Evolutionary conservation across 1,140 invertebrate species (phyloP), one percentile per base, ranked within the genome.

Genomic region (Andrena cerasifolii): DNA sequence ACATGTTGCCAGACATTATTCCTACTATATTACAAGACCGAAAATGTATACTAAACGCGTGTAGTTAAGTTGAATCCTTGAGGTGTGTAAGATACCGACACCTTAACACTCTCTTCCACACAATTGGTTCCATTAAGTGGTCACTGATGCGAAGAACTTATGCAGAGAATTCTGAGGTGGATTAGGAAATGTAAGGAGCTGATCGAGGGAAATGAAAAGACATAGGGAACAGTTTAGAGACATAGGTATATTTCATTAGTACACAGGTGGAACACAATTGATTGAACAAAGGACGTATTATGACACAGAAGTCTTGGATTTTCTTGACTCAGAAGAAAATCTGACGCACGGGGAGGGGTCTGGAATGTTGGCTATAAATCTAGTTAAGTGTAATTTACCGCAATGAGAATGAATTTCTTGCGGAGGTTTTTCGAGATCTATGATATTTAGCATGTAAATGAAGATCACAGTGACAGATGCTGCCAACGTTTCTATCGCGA

Each of bases 311-410:
- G 0, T 75, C 10, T 67, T 62, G 58, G 33, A 61, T 62, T 54
- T 77, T 70, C 56, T 51, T 77, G 47, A 71, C 36, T 70, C 26
- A 70, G 47, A 54, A 45, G 47, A 58, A 63, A 54, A 65, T 65
- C 70, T 65, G 61, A 78, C 7, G 28, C 1, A 6, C 4, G 18
- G 1, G 21, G 26, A 63, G 28, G 56, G 49, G 16, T 24, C 7
- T 36, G n/a, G 28, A 47, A 45, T 33, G n/a, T 33, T 58, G 16
- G 1, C 26, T 61, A 33, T 54, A 36, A 26, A 76, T 76, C 6
- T 26, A 75, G 0, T 47, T 54, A 33, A 68, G 14, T 16, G 12
- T 26, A 61, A 62, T 61, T 80, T 16, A 63, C 21, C 16, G 5
- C 31, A 67, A 78, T 0, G 14, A 68, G n/a, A 58, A 49, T 24